Evolutionary conservation across 2,888 invertebrate genomes (phyloP).

Genomic region (Trilocha varians): DNA sequence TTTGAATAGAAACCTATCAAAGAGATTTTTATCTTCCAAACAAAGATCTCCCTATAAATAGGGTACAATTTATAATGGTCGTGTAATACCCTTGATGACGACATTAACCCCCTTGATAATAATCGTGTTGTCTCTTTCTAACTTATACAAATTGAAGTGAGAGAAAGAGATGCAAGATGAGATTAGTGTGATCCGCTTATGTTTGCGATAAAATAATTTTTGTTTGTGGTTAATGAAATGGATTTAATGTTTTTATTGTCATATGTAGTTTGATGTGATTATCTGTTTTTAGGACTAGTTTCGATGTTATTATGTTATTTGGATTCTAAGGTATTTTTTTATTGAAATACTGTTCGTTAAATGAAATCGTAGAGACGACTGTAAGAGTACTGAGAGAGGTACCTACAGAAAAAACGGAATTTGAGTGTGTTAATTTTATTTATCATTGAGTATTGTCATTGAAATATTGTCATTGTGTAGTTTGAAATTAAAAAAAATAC

Average conservation of each 20-base stretch:
- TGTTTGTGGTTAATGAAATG: neutral
- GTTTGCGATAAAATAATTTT: conserved; percentile 8
- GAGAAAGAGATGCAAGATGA: conserved; percentile 20
- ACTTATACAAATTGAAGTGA: conserved; percentile 1
- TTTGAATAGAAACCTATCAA: conserved; percentile 74
- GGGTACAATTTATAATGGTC: conserved; percentile 61
- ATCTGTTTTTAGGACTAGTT: no score
- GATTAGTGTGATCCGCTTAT: conserved; percentile 44
- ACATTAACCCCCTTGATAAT: conserved; percentile 58
- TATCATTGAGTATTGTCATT: no score
- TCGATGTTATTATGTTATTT: no score
- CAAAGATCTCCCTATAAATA: conserved; percentile 57
- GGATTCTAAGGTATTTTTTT: no score
- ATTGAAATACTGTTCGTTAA: no score
- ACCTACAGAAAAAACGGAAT: no score
- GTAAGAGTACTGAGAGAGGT: no score
- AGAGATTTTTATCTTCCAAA: conserved; percentile 71
- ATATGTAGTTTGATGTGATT: conserved; percentile 6
- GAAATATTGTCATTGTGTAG: no score
- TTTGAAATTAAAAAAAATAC: no score
- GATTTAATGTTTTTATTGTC: conserved; percentile 1
- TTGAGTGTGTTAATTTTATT: no score
- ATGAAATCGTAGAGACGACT: no score
- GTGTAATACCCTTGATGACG: conserved; percentile 68
- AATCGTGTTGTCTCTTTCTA: conserved; percentile 33